A percentile compares a stretch with the other conserved stretches of the same genome.
Evolutionary conservation across 2,113 vertebrate species (phyloP).

Genomic region (Setophaga kirtlandii): DNA sequence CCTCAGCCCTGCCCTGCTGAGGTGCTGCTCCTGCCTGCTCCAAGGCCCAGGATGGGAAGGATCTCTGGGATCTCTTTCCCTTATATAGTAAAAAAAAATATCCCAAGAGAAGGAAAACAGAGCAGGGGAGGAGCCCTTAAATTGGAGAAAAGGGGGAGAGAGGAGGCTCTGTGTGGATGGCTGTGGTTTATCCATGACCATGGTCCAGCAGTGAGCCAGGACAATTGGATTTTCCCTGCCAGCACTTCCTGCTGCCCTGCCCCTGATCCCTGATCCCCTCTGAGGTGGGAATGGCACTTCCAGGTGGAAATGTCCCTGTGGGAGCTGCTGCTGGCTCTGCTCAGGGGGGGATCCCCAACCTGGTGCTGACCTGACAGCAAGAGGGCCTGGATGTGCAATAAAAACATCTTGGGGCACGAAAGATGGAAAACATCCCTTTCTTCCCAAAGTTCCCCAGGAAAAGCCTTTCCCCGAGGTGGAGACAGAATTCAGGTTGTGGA

Average conservation of each 20-base stretch:
- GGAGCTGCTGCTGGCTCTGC: background rate
- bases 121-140: background rate
- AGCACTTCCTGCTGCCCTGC: background rate
- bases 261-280: background rate
- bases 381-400: background rate
- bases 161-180: background rate
- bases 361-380: background rate
- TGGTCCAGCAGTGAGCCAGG: background rate
- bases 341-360: background rate
- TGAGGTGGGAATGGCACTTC: background rate
- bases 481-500: background rate
- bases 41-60: background rate
- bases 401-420: background rate
- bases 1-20: background rate
- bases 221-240: background rate
- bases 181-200: fast-evolving
- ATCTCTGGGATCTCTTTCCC: conserved; percentile 3
- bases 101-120: background rate
- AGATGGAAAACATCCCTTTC: background rate
- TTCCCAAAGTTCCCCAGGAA: background rate
- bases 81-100: conserved; percentile 60
- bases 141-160: background rate
- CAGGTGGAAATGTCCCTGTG: background rate
- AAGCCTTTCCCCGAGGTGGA: background rate
- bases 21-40: conserved; percentile 30